A percentile compares a stretch with the other conserved stretches of the same genome.
Evolutionary conservation across 2,113 vertebrate species (phyloP).

Genomic region (Rutilus rutilus): DNA sequence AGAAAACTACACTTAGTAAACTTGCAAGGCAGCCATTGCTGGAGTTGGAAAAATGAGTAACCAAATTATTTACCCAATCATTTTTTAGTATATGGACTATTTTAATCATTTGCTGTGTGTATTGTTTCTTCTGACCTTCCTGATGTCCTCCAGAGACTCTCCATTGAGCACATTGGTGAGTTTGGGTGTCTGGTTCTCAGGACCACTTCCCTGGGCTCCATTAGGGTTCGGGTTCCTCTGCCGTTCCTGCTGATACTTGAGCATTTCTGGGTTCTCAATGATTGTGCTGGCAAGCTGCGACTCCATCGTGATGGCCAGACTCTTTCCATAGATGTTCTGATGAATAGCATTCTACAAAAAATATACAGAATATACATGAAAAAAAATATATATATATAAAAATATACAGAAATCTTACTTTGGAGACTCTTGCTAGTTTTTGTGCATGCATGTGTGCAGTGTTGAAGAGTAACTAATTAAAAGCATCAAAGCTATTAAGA

Average conservation of each 20-base stretch:
- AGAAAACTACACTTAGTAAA: not conserved
- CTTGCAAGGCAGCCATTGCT: not conserved
- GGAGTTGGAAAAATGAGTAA: not conserved
- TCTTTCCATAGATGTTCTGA: conserved; percentile 97
- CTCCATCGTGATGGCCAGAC: conserved; percentile 93
- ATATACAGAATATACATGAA: too few species aligned
- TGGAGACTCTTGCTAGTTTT: not conserved
- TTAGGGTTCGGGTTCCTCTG: conserved; percentile 78
- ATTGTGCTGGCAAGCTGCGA: conserved; percentile 93
- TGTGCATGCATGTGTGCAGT: not conserved
- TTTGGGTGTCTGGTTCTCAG: conserved; percentile 77
- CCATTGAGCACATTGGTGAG: conserved; percentile 93
- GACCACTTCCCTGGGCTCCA: conserved; percentile 54
- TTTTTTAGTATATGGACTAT: not conserved
- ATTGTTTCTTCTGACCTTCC: conserved; percentile 80
- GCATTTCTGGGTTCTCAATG: conserved; percentile 98
- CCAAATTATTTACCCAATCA: not conserved
- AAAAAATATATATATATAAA: not conserved
- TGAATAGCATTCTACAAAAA: conserved; percentile 89
- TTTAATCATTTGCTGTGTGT: not conserved
- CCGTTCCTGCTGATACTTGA: conserved; percentile 89
- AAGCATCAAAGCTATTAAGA: not conserved
- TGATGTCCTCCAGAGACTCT: conserved; percentile 95
- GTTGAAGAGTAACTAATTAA: not conserved
- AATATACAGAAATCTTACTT: not conserved